A percentile compares a stretch with the other conserved stretches of the same genome.
Conservation (phyloP, 2,113 vertebrate genomes). For the Antechinus stuartii region DNA sequence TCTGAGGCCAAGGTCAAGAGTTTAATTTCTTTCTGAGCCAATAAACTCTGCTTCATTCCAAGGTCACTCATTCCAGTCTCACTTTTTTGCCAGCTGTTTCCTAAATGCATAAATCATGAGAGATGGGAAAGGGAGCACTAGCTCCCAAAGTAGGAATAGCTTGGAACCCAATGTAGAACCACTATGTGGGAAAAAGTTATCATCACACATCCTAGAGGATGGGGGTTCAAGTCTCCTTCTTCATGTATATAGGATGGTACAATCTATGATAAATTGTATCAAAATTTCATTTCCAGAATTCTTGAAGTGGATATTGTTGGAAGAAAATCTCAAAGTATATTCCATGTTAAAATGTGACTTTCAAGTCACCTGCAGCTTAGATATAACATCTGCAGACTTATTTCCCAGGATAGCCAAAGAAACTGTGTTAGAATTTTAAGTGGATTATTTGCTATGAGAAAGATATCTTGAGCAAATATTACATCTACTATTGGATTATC, state of each 20-base stretch:
- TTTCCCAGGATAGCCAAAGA: constrained; percentile 51
- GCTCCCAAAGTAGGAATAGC: neutral
- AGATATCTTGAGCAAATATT: constrained; percentile 58
- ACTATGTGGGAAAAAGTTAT: neutral
- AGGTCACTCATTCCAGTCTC: neutral
- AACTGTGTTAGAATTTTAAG: constrained; percentile 52
- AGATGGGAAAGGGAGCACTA: neutral
- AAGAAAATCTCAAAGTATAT: neutral
- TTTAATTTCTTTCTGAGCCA: neutral
- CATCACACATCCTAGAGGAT: neutral
- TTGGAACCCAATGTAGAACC: neutral
- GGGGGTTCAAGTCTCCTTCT: neutral
- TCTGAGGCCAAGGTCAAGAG: neutral
- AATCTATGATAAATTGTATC: neutral
- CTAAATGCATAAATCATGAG: neutral
- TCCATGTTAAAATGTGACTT: constrained; percentile 30
- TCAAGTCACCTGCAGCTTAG: constrained; percentile 32
- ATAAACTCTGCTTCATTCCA: neutral
- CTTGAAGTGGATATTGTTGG: constrained; percentile 25
- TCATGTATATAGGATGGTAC: neutral
- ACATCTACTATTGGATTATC: constrained; percentile 41
- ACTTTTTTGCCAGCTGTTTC: neutral
- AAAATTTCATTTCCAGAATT: constrained; percentile 23
- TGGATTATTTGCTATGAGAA: constrained; percentile 47
- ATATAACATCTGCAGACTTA: constrained; percentile 51